A percentile compares a stretch with the other conserved stretches of the same genome.
These are phyloP conservation scores for Nestor notabilis DNA, from an alignment of 2,113 vertebrate species.

Conservation along the genomic window DNA sequence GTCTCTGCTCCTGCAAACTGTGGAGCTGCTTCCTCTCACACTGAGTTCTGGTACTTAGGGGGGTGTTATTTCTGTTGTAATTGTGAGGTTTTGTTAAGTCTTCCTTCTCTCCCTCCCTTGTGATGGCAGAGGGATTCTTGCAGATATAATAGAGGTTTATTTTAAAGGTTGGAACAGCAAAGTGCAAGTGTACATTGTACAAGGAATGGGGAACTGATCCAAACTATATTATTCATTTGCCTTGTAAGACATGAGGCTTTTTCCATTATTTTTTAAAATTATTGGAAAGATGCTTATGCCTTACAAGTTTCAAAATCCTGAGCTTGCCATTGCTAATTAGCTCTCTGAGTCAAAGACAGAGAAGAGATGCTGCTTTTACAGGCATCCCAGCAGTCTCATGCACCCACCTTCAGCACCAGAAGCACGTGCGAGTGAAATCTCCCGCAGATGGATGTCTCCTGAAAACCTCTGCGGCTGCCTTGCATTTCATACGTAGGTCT, in stretches of 20 bases:
- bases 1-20: background rate
- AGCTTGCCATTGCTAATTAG: background rate
- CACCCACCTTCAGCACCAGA: background rate
- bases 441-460: background rate
- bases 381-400: rapidly evolving
- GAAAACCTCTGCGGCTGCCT: background rate
- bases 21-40: background rate
- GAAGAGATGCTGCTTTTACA: background rate
- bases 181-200: background rate
- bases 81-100: background rate
- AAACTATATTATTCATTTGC: background rate
- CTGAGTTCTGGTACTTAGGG: background rate
- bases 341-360: background rate
- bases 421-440: background rate
- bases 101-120: background rate
- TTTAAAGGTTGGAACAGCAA: background rate
- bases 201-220: background rate
- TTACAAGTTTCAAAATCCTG: background rate
- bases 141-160: background rate
- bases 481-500: rapidly evolving
- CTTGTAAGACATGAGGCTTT: background rate
- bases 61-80: background rate
- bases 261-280: background rate
- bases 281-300: background rate
- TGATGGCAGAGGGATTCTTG: background rate